Percentiles rank a stretch among this genome's conserved stretches.
Conservation (phyloP, 2,797 vertebrate genomes). For the Falco novaeseelandiae region DNA sequence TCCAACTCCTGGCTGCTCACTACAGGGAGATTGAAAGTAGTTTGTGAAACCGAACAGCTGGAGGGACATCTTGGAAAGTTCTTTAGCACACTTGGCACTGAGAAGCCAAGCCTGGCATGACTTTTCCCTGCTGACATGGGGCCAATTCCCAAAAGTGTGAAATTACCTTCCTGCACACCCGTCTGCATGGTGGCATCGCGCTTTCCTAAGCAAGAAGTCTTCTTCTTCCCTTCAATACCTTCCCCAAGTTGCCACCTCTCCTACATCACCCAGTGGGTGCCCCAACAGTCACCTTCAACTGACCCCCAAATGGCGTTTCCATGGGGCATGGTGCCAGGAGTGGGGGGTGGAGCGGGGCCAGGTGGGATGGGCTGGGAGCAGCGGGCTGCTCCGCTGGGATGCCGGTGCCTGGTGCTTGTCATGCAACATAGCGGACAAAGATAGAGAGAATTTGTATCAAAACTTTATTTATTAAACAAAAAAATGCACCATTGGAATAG, state of each 20-base stretch:
- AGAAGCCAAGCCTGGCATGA: neutral
- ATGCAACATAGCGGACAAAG: neutral
- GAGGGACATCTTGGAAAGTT: neutral
- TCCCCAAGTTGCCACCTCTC: neutral
- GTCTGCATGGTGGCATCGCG: rapidly evolving
- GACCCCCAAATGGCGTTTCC: neutral
- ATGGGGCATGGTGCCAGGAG: rapidly evolving
- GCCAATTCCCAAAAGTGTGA: neutral
- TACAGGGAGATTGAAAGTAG: neutral
- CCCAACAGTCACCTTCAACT: neutral
- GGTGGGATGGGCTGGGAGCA: neutral
- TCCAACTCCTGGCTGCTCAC: neutral
- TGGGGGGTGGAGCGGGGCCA: rapidly evolving
- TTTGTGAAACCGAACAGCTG: neutral
- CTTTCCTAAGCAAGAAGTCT: too few species aligned
- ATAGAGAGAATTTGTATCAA: constrained; percentile 88
- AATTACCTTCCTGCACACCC: too few species aligned
- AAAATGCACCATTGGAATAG: constrained; percentile 94
- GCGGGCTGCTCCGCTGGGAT: rapidly evolving
- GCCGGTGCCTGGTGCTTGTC: neutral
- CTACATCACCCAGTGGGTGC: neutral
- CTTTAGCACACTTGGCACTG: too few species aligned
- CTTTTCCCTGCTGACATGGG: rapidly evolving
- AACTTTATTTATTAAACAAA: constrained; percentile 98
- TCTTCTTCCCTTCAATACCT: neutral